Evolutionary conservation across 2,888 invertebrate species (phyloP).

Genomic region (Eupithecia inturbata): DNA sequence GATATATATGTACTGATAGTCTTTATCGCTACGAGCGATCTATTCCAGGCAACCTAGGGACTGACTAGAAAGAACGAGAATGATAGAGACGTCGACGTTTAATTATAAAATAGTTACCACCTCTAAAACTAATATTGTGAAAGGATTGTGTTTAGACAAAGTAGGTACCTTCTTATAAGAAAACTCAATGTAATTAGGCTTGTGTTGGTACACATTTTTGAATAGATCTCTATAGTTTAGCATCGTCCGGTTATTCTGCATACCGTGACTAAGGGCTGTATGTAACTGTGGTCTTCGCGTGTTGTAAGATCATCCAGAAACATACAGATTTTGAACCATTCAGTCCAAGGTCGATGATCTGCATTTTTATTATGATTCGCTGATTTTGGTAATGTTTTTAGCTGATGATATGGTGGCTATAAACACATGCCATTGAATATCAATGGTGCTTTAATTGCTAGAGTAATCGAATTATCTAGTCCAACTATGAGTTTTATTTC

Average conservation of each 20-base stretch:
- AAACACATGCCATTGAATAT: neutral
- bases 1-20: too few relatives aligned
- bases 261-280: slow-evolving; percentile 71
- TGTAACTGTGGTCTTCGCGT: slow-evolving; percentile 73
- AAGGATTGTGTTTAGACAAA: too few relatives aligned
- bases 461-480: neutral
- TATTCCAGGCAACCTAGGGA: too few relatives aligned
- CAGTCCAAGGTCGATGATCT: slow-evolving; percentile 60
- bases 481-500: neutral
- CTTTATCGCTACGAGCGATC: too few relatives aligned
- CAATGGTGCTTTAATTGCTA: neutral
- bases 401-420: slow-evolving; percentile 24
- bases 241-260: slow-evolving; percentile 2
- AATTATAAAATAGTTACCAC: too few relatives aligned
- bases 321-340: slow-evolving; percentile 38
- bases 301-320: slow-evolving; percentile 58
- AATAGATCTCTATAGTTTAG: neutral
- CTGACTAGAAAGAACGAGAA: too few relatives aligned
- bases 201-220: too few relatives aligned
- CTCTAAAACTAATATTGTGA: too few relatives aligned
- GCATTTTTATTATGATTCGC: slow-evolving; percentile 47
- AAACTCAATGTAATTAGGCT: too few relatives aligned
- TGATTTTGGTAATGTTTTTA: slow-evolving; percentile 41
- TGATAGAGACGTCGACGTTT: too few relatives aligned
- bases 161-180: too few relatives aligned